phyloP scores from a whole-genome alignment of 2,888 invertebrate species.

The Fragum sueziense region DNA sequence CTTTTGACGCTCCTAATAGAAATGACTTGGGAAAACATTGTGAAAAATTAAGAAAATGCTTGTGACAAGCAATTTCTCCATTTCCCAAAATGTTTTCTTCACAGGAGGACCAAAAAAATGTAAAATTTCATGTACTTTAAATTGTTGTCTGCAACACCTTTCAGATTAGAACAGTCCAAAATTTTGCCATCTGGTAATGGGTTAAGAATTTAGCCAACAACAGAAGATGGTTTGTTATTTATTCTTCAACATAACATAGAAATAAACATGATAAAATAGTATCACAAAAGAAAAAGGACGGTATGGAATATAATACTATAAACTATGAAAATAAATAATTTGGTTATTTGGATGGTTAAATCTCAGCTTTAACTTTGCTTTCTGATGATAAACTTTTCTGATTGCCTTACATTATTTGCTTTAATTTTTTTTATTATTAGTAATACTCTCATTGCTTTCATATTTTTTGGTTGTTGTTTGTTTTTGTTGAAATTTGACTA shows the following conservation, averaged over 20 bases:
- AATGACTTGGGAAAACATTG: background rate
- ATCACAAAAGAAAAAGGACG: constrained; percentile 21
- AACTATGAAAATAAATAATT: background rate
- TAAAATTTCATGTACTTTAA: too few species aligned
- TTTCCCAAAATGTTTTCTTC: background rate
- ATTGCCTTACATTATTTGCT: background rate
- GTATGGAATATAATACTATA: background rate
- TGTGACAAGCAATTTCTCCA: constrained; percentile 2
- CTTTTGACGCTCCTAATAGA: too few species aligned
- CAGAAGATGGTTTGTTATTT: background rate
- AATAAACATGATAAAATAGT: constrained; percentile 13
- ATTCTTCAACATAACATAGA: constrained; percentile 20
- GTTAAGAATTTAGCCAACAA: background rate
- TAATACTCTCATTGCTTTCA: too few species aligned
- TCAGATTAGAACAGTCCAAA: too few species aligned
- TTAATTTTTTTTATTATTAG: background rate
- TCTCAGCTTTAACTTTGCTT: background rate
- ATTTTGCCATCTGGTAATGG: background rate
- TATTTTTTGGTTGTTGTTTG: too few species aligned
- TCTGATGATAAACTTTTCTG: background rate
- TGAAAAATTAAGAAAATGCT: background rate
- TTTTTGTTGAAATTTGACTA: too few species aligned
- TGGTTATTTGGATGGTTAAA: background rate
- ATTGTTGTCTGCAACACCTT: too few species aligned
- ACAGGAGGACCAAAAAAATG: too few species aligned